Percentiles rank a stretch among this genome's conserved stretches.
Evolutionary conservation across 2,888 invertebrate species (phyloP).

Genomic region (Troilus luridus): DNA sequence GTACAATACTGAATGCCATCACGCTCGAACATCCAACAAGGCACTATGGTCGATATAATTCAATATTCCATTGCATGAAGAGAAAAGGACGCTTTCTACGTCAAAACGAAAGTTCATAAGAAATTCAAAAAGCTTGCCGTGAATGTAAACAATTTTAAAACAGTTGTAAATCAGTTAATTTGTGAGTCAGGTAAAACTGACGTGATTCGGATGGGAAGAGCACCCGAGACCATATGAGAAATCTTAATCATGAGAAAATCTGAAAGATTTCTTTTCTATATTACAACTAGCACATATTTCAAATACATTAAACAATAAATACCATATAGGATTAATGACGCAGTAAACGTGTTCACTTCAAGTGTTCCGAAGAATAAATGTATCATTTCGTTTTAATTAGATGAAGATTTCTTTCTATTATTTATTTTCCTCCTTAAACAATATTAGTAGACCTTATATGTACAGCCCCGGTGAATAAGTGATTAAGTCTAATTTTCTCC

Average conservation of each 20-base stretch:
- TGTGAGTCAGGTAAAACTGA: neutral
- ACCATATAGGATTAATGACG: no score
- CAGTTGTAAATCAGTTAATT: conserved; percentile 26
- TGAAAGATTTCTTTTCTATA: neutral
- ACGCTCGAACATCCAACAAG: neutral
- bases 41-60: neutral
- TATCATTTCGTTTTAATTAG: no score
- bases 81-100: neutral
- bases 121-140: neutral
- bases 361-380: no score
- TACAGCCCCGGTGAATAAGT: no score
- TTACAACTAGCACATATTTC: no score
- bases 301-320: no score
- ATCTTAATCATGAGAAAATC: neutral
- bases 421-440: no score
- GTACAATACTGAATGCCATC: neutral
- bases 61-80: neutral
- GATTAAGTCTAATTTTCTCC: no score
- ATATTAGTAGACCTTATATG: no score
- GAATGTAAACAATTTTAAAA: conserved; percentile 3
- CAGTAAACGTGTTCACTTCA: no score
- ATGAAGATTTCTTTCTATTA: no score
- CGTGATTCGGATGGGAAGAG: neutral
- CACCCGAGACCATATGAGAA: neutral
- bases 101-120: conserved; percentile 10